Conservation (phyloP, 1,140 invertebrate genomes). For the Drosophila obscura region DNA sequence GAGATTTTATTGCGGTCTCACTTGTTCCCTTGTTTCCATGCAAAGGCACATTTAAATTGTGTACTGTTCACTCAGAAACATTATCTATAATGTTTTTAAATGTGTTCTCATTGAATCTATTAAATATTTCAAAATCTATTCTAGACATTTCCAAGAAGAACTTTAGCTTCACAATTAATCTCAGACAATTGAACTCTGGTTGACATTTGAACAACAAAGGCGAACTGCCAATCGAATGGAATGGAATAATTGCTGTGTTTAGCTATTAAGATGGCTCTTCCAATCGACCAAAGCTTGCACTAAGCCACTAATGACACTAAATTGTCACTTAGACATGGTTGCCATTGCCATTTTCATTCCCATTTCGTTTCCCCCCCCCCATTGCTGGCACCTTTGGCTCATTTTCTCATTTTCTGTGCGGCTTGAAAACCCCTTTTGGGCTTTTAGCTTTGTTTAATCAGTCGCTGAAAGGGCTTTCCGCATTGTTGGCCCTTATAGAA, state of each 20-base stretch:
- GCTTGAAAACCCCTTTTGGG: neutral
- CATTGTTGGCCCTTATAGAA: slow-evolving; percentile 26
- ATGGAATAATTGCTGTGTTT: neutral
- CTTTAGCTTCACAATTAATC: too few species aligned
- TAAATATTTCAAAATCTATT: too few species aligned
- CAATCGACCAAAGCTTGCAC: neutral
- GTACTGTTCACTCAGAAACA: neutral
- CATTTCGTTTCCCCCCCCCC: neutral
- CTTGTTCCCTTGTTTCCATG: too few species aligned
- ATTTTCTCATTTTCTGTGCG: slow-evolving; percentile 21
- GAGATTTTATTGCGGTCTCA: too few species aligned
- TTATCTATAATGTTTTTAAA: too few species aligned
- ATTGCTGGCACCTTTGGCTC: slow-evolving; percentile 32
- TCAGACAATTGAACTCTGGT: too few species aligned
- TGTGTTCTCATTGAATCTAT: too few species aligned
- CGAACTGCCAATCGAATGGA: neutral
- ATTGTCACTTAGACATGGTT: neutral
- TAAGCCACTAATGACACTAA: slow-evolving; percentile 1
- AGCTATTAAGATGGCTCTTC: neutral
- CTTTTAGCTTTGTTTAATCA: slow-evolving; percentile 65
- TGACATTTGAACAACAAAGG: too few species aligned
- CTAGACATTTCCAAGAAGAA: too few species aligned
- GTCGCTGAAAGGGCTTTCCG: slow-evolving; percentile 34
- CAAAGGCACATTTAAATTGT: too few species aligned
- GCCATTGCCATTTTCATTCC: slow-evolving; percentile 8